phyloP scores from a whole-genome alignment of 2,113 vertebrate genomes.

The Equus quagga region DNA sequence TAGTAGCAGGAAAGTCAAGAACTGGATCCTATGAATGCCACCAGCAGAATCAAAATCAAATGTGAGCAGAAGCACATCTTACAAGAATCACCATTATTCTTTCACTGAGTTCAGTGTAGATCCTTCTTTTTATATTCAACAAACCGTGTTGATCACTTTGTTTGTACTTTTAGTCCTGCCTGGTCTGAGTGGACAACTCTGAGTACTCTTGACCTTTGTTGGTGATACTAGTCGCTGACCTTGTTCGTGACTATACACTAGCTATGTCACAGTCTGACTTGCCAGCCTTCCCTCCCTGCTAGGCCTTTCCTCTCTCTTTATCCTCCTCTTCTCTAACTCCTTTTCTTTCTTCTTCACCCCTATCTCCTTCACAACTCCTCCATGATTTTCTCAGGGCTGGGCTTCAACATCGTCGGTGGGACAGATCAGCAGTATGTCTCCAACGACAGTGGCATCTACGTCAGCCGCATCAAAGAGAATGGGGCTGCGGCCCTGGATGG shows the following conservation, averaged over 20 bases:
- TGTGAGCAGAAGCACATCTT: background rate
- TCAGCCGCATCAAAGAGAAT: conserved; percentile 96
- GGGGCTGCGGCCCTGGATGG: conserved; percentile 96
- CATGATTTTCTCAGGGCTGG: conserved; percentile 91
- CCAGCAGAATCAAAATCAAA: conserved; percentile 41
- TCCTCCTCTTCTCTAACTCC: conserved; percentile 26
- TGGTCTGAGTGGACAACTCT: background rate
- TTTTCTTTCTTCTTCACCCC: conserved; percentile 58
- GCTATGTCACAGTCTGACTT: conserved; percentile 20
- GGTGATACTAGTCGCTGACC: background rate
- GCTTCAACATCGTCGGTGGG: conserved; percentile 98
- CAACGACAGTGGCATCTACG: conserved; percentile 95
- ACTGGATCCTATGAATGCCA: conserved; percentile 12
- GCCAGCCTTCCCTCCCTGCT: background rate
- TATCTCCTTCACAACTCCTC: conserved; percentile 75
- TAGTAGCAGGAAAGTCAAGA: background rate
- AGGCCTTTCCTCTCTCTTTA: conserved; percentile 10
- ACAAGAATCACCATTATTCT: background rate
- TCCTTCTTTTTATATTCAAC: background rate
- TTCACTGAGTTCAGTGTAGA: background rate
- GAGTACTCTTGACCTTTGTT: background rate
- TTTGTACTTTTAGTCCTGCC: conserved; percentile 36
- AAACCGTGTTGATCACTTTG: background rate
- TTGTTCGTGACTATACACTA: background rate
- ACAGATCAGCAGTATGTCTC: conserved; percentile 93